Percentiles rank a stretch among this genome's conserved stretches.
Evolutionary conservation across 2,888 invertebrate genomes (phyloP).

Genomic region (Mayetiola destructor): DNA sequence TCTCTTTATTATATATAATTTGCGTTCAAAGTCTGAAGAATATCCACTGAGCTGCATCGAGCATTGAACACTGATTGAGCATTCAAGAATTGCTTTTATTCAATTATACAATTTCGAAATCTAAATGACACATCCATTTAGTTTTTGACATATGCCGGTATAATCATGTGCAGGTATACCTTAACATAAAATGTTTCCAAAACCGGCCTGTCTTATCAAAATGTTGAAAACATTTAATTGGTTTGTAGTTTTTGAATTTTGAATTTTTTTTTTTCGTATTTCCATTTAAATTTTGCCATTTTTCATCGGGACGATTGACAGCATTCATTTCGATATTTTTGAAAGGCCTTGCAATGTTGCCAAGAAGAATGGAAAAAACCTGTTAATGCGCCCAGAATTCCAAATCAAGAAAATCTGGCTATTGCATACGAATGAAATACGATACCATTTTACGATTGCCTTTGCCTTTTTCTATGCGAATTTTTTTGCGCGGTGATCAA

Average conservation of each 20-base stretch:
- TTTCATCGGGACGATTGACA: not conserved
- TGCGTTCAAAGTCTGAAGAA: too few species aligned
- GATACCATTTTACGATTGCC: not conserved
- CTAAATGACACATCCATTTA: not conserved
- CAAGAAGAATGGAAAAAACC: not conserved
- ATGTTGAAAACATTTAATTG: not conserved
- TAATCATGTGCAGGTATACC: not conserved
- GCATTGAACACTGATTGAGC: too few species aligned
- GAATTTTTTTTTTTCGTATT: too few species aligned
- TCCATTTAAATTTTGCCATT: not conserved
- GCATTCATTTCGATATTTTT: not conserved
- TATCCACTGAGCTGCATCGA: too few species aligned
- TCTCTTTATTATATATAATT: too few species aligned
- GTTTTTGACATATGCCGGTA: conserved; percentile 2
- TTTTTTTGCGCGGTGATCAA: too few species aligned
- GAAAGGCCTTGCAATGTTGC: too few species aligned
- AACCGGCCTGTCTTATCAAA: not conserved
- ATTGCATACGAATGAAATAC: not conserved
- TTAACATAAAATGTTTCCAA: too few species aligned
- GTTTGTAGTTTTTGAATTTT: conserved; percentile 1
- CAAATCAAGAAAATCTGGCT: not conserved
- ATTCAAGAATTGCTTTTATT: too few species aligned
- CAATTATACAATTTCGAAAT: too few species aligned
- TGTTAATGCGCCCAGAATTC: not conserved
- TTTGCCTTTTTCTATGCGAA: too few species aligned